phyloP scores from a whole-genome alignment of 2,888 invertebrate genomes.

The Oscheius onirici region DNA sequence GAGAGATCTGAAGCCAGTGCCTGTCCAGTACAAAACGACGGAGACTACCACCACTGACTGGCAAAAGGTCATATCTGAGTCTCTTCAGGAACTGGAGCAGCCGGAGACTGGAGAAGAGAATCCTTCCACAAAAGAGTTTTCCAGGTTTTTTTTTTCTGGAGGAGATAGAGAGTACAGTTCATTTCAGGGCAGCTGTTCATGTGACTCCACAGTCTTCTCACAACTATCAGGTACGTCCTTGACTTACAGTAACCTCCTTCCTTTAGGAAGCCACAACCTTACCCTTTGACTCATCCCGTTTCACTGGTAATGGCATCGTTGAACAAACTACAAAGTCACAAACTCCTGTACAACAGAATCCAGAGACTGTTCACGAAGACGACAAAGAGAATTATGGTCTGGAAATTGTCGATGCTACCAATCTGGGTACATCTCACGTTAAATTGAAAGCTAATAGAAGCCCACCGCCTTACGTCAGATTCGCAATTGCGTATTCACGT shows the following conservation, averaged over 20 bases:
- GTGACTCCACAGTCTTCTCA: not conserved
- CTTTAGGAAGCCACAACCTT: slow-evolving; percentile 9
- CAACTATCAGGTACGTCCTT: not conserved
- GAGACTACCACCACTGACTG: slow-evolving; percentile 24
- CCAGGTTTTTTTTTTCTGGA: not conserved
- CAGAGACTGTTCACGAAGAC: not conserved
- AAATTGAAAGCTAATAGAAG: no score
- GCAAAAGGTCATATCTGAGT: slow-evolving; percentile 21
- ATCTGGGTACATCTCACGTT: slow-evolving; percentile 5
- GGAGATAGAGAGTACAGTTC: not conserved
- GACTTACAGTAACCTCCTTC: slow-evolving; percentile 4
- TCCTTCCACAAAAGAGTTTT: not conserved
- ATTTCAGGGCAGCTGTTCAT: slow-evolving; percentile 5
- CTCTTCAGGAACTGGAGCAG: not conserved
- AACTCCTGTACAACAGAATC: not conserved
- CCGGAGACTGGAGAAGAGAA: not conserved
- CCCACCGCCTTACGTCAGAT: no score
- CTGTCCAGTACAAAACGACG: slow-evolving; percentile 35
- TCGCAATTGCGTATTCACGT: no score
- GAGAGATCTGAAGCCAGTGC: slow-evolving; percentile 40
- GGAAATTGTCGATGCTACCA: slow-evolving; percentile 24
- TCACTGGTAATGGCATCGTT: not conserved
- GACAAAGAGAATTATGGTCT: slow-evolving; percentile 4
- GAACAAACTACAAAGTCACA: not conserved
- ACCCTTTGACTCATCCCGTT: slow-evolving; percentile 17